Base-by-base conservation (phyloP, 2,797 vertebrate species). In the Threskiornis aethiopicus region DNA sequence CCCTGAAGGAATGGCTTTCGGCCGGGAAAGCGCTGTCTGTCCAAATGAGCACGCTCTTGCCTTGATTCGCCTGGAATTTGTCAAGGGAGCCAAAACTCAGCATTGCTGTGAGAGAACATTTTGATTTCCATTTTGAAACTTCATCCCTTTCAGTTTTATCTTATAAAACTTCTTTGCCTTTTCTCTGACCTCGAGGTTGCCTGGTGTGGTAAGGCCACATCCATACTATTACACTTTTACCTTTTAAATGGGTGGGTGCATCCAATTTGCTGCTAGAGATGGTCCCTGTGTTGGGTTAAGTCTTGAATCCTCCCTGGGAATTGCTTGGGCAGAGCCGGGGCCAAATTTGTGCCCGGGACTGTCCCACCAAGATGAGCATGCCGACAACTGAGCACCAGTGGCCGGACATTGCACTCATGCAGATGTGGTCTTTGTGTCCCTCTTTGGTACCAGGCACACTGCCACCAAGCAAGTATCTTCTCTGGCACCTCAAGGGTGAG, bases 51-150 rank as follows among this genome's bases (percentile, higher is more conserved):
- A 59, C 0, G 0, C 35, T 92, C 80, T 73, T 78, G 80, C 80
- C 72, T 90, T 78, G 80, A 88, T 95, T 79, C 8, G 8, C 31
- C 70, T 82, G 84, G 73, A 87, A 82, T 90, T 90, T 76, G 26
- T 89, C 70, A 89, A 82, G 70, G 46, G 80, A 94, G 66, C 26
- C 78, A 92, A 94, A 94, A 39, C 73, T 76, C 73, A 46, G 81
- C 49, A 31, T 37, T 64, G 70, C 72, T 92, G 69, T 1, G 3
- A 89, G 4, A 87, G 21, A 78, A 35, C 13, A n/a, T 72, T 96
- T 64, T 95, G 13, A 84, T 87, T 94, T 91, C 49, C 58, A 35
- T 57, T 91, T 52, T 71, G 66, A 94, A 79, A 61, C 70, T 44
- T 76, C 72, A 70, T 62, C 62, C 12, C 19, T 93, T 93, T 29